These are phyloP conservation scores for Danio rerio DNA, from an alignment of 2,113 vertebrate genomes.

Conservation along the genomic window DNA sequence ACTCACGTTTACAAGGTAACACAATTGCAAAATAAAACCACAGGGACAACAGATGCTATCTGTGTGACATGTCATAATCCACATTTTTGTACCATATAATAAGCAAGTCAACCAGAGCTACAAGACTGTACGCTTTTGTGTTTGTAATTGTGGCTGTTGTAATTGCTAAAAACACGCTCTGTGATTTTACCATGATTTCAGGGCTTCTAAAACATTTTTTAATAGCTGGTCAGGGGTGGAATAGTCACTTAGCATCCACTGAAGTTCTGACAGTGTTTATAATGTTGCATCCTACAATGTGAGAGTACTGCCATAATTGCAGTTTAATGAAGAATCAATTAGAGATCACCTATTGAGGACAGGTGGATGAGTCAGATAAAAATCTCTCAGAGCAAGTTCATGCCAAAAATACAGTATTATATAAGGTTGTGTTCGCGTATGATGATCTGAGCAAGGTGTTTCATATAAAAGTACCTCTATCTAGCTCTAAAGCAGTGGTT, in stretches of 20 bases:
- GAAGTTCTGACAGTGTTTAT: not conserved
- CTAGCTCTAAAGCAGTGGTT: too few species aligned
- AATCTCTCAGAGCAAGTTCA: not conserved
- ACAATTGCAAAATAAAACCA: not conserved
- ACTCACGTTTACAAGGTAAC: slow-evolving; percentile 21
- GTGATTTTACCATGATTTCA: not conserved
- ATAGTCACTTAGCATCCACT: not conserved
- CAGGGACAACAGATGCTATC: not conserved
- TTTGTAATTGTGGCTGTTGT: not conserved
- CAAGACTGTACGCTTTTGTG: not conserved
- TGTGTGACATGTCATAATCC: not conserved
- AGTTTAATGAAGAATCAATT: not conserved
- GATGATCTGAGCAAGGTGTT: too few species aligned
- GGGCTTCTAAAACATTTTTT: not conserved
- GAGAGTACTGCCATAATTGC: not conserved
- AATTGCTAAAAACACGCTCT: not conserved
- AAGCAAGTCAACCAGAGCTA: not conserved
- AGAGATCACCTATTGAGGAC: not conserved
- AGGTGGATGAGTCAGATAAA: not conserved
- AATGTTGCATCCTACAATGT: not conserved
- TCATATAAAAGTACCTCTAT: too few species aligned
- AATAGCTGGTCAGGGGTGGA: not conserved
- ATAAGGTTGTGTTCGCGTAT: too few species aligned
- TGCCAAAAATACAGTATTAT: too few species aligned
- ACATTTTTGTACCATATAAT: not conserved